Conservation (phyloP, 2,888 invertebrate genomes). For the Cynaeus angustus region DNA sequence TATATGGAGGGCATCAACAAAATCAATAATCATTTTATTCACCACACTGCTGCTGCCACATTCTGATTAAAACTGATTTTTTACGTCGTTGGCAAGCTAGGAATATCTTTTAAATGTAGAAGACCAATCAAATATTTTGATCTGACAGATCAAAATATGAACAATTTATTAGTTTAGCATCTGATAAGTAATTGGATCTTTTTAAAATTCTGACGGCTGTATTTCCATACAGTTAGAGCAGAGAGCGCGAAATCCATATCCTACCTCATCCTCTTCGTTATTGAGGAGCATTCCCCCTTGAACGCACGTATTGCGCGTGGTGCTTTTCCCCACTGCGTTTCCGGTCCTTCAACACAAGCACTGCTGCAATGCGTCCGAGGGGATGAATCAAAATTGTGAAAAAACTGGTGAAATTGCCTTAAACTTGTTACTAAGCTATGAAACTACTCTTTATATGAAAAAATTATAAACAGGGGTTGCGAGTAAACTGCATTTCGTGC, state of each 20-base stretch:
- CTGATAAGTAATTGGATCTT: background rate
- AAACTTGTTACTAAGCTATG: too few relatives aligned
- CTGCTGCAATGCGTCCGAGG: slow-evolving; percentile 30
- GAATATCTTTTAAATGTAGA: background rate
- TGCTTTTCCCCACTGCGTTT: slow-evolving; percentile 30
- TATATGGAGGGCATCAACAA: background rate
- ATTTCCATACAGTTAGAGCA: background rate
- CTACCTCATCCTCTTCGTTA: slow-evolving; percentile 48
- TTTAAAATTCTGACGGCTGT: background rate
- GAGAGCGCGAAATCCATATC: slow-evolving; percentile 36
- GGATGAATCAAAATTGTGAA: slow-evolving; percentile 12
- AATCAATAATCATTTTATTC: slow-evolving; percentile 5
- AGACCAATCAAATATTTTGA: background rate
- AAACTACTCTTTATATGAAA: too few relatives aligned
- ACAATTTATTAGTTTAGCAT: too few relatives aligned
- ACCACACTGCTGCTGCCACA: background rate
- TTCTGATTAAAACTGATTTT: too few relatives aligned
- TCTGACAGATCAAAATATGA: background rate
- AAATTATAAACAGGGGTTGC: too few relatives aligned
- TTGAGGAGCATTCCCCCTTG: slow-evolving; percentile 49
- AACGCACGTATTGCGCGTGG: slow-evolving; percentile 50
- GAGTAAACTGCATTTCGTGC: too few relatives aligned
- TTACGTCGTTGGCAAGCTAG: background rate
- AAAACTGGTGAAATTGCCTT: too few relatives aligned
- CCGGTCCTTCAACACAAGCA: slow-evolving; percentile 41